Evolutionary conservation across 2,797 vertebrate genomes (phyloP), one percentile per base, ranked within the genome.

Genomic region (Microcaecilia unicolor): DNA sequence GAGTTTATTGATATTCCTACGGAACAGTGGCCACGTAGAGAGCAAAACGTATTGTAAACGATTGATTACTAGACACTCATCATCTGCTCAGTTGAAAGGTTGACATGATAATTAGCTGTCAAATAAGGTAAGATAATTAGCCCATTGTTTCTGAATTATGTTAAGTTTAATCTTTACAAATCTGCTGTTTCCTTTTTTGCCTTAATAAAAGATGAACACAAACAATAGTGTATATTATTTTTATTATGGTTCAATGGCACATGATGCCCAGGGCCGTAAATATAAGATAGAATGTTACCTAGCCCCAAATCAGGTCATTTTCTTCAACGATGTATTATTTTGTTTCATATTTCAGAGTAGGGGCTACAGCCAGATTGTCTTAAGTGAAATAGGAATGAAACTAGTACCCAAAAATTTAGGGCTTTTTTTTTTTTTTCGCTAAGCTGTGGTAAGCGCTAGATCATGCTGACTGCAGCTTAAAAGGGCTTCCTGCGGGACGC

Each of bases 101-200:
- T 60, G 39, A 42, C 2, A 1, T 47, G 41, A 36, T 50, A 55
- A 52, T 25, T 49, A 46, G 26, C 29, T 44, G 48, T 61, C 37
- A 56, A 61, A 71, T 52, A 41, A 66, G 37, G 46, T 59, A 19
- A 34, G 38, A 35, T 55, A 54, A 65, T 68, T 67, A 43, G 44
- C 25, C 54, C 9, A 44, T 60, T 46, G 21, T 17, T 55, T 54
- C 54, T 41, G 16, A 61, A 38, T 32, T 25, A 26, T 43, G 22
- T 20, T 23, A 61, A 36, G 27, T 43, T 55, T 25, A 48, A 22
- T 28, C 21, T 49, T 18, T 5, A 37, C 31, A 55, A 39, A 41
- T 22, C 26, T 44, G 34, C 35, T 41, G 20, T 28, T 16, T 29
- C 24, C 34, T 36, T 26, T 31, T 31, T n/a, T n/a, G n/a, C n/a